These are phyloP conservation scores for Acleris laterana DNA, from an alignment of 2,888 invertebrate species.

Conservation along the genomic window DNA sequence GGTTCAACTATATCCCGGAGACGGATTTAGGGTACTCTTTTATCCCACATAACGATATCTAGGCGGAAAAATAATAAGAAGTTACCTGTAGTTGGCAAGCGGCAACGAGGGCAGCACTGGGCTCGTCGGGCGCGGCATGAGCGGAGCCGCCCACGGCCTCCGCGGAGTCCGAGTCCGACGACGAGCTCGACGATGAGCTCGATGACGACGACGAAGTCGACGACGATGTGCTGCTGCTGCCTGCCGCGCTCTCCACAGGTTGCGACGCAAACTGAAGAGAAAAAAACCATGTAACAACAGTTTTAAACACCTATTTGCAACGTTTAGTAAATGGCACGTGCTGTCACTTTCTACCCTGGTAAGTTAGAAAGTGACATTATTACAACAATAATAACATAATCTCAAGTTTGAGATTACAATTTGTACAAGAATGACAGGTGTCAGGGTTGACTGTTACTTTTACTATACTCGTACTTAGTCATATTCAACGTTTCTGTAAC, in stretches of 20 bases:
- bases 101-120: slow-evolving; percentile 83
- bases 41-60: too few species aligned
- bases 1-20: too few species aligned
- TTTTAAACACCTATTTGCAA: background rate
- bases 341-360: too few species aligned
- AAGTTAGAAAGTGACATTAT: too few species aligned
- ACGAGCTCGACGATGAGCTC: slow-evolving; percentile 76
- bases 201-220: slow-evolving; percentile 76
- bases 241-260: slow-evolving; percentile 66
- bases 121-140: slow-evolving; percentile 76
- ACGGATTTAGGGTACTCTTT: too few species aligned
- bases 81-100: slow-evolving; percentile 83
- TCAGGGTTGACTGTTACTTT: too few species aligned
- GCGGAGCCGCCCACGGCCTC: slow-evolving; percentile 72
- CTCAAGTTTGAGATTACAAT: too few species aligned
- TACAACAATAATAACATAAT: too few species aligned
- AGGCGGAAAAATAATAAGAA: slow-evolving; percentile 15
- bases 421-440: too few species aligned
- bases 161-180: slow-evolving; percentile 76
- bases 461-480: too few species aligned
- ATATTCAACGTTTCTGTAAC: too few species aligned
- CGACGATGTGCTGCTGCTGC: slow-evolving; percentile 74
- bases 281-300: background rate
- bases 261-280: slow-evolving; percentile 70
- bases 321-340: background rate